Base-by-base conservation (phyloP, 2,113 vertebrate genomes). In the Plestiodon gilberti region DNA sequence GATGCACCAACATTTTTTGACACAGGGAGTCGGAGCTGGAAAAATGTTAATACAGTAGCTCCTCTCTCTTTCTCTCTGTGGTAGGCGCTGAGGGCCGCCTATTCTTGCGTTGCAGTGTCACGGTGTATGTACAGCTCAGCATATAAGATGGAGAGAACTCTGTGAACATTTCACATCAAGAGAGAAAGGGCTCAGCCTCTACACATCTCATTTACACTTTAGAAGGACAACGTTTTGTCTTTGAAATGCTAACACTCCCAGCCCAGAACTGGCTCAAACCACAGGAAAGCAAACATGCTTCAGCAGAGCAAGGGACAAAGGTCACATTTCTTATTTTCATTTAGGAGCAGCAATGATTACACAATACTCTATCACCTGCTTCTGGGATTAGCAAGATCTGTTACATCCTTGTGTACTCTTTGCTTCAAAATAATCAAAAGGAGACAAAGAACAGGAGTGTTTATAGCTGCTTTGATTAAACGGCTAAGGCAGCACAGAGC, bases 381-480 rank as follows among this genome's bases (percentile, higher is more conserved):
- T 20, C 43, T 57, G 59, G 65, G 65, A 89, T 81, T 83, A 78
- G 30, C 11, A 14, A 78, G 88, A 43, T 78, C 33, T 33, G 40
- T 70, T 89, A 81, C 61, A 84, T 84, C 82, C 87, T 80, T 88
- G 70, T 75, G 43, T 84, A 75, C 82, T 75, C 64, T 70, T 69
- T 70, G 71, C 86, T 87, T 78, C 78, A 43, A 82, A 84, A 88
- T 67, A 81, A 85, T 76, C 77, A 65, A 69, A 61, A 33, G 87
- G 22, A 83, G 80, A 83, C 84, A 86, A 82, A 86, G 88, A 71
- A 74, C 59, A 38, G 33, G 33, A 83, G 75, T 22, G 80, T 65
- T 82, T 79, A 59, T 75, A 61, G 83, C 65, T 40, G 75, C 80
- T 57, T 79, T 83, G 84, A 83, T 82, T 57, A 59, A 82, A 78